Base-by-base conservation (phyloP, 2,888 invertebrate genomes). In the Pseudanteris insignis region DNA sequence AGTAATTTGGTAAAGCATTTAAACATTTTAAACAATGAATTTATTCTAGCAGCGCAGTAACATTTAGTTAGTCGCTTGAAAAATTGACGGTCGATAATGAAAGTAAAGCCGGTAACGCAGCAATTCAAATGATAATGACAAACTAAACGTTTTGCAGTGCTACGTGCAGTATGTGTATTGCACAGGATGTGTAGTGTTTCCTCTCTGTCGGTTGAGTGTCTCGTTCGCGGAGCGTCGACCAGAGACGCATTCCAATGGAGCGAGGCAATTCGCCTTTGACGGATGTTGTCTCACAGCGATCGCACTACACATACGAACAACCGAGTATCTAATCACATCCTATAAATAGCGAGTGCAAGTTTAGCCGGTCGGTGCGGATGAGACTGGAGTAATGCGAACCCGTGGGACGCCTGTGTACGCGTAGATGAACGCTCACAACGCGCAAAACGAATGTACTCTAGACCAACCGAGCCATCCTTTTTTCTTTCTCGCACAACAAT, bases 261-360 rank as follows among this genome's bases (percentile, higher is more conserved):
- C 50, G 55, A 58, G 59, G 34, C 51, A 59, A 61, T 53, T 61
- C 55, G 55, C 61, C 55, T 55, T 61, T 64, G 60, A 48, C 63
- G 59, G 59, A 60, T 63, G 63, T 55, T 59, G 65, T 66, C 66
- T 66, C 59, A 65, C 37, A 47, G 59, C 67, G 69, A 71, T 71
- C 70, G 63, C 60, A 64, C 70, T 65, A 67, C 67, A 66, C 57
- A 43, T 57, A 51, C 62, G 46, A 36, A 38, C 51, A 29, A 47
- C 36, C 67, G 68, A 33, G 63, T 71, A 70, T 73, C 74, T 76
- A 77, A 76, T 77, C 76, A 71, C 67, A 63, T 44, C 43, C 72
- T 76, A 76, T 77, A 77, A 77, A 78, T 78, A 78, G 71, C 67
- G 47, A 48, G 50, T 65, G 65, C 63, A 64, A 70, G 69, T 70